Percentiles rank a stretch among this genome's conserved stretches.
These are phyloP conservation scores for Drosophila ezoana DNA, from an alignment of 2,888 invertebrate genomes.

Conservation along the genomic window DNA sequence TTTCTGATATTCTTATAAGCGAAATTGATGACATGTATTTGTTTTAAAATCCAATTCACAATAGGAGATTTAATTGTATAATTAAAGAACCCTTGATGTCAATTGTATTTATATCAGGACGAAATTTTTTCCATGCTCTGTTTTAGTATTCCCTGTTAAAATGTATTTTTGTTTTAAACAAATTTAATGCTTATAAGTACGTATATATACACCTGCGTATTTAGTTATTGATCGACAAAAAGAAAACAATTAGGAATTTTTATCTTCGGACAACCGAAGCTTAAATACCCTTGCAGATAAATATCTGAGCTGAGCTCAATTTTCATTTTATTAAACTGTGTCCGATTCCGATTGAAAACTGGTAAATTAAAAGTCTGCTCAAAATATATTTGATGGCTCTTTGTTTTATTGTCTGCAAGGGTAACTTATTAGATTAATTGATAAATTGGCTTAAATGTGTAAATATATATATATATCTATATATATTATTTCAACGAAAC, in stretches of 20 bases:
- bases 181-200: conserved; percentile 42
- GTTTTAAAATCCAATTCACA: conserved; percentile 10
- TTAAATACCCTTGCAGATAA: conserved; percentile 22
- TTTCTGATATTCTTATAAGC: conserved; percentile 13
- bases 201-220: conserved; percentile 28
- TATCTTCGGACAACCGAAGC: conserved; percentile 14
- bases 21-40: conserved; percentile 17
- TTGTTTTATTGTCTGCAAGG: conserved; percentile 17
- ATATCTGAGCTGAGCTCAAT: background rate
- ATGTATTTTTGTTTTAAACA: conserved; percentile 33
- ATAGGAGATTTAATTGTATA: conserved; percentile 27
- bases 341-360: conserved; percentile 1
- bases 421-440: conserved; percentile 45
- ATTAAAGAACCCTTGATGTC: conserved; percentile 20
- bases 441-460: conserved; percentile 15
- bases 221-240: conserved; percentile 18
- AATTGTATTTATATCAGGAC: conserved; percentile 35
- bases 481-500: conserved; percentile 54
- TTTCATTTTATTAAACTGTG: background rate
- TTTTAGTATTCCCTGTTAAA: conserved; percentile 29
- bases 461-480: conserved; percentile 25
- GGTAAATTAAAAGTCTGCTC: no score
- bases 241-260: background rate
- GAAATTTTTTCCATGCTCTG: conserved; percentile 10
- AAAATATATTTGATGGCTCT: no score